A percentile compares a stretch with the other conserved stretches of the same genome.
Evolutionary conservation across 2,113 vertebrate genomes (phyloP).

Genomic region (Brachypodius melanocephalos): DNA sequence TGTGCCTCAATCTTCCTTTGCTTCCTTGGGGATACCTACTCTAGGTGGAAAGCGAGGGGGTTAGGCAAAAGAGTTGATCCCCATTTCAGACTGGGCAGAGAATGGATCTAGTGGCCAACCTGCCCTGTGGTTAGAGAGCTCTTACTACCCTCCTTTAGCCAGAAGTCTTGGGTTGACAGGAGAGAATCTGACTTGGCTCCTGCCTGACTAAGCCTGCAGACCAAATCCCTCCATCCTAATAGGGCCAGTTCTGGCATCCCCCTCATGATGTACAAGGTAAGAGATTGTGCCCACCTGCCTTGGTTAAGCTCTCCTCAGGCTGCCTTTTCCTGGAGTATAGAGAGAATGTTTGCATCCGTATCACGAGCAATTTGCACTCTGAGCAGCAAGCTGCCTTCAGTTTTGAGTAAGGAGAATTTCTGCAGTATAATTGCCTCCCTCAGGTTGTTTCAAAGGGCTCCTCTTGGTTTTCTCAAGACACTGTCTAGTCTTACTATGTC

Average conservation of each 20-base stretch:
- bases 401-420: background rate
- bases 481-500: background rate
- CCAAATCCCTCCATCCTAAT: background rate
- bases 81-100: accelerated
- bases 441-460: background rate
- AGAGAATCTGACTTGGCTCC: background rate
- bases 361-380: accelerated
- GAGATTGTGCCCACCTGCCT: background rate
- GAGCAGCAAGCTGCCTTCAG: background rate
- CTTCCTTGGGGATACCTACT: background rate
- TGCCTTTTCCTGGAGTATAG: background rate
- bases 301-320: background rate
- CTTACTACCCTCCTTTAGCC: background rate
- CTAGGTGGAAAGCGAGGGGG: background rate
- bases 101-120: background rate
- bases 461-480: background rate
- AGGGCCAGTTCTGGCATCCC: background rate
- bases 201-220: background rate
- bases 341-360: accelerated
- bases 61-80: background rate
- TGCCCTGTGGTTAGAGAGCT: background rate
- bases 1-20: background rate
- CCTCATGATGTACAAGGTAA: background rate
- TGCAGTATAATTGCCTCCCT: background rate
- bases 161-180: background rate